Evolutionary conservation across 2,888 invertebrate genomes (phyloP), one percentile per base, ranked within the genome.

Genomic region (Spodoptera exigua): DNA sequence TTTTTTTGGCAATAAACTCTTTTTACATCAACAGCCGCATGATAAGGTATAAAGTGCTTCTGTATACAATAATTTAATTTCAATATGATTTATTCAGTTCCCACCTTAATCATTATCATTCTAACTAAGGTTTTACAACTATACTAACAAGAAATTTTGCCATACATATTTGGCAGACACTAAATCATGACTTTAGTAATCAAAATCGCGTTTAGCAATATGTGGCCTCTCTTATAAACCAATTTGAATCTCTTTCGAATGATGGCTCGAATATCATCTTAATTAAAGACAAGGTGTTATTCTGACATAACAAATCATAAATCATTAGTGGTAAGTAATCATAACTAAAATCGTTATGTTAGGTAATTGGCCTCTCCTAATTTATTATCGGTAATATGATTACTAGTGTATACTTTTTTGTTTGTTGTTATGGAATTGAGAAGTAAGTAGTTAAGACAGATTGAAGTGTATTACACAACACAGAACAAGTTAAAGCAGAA

Each of bases 261-360:
- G 14, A n/a, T 16, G n/a, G 21, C 36, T 34, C 44, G 37, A 69
- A 27, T 9, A 69, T 56, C 44, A 62, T 65, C 43, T n/a, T 51
- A 21, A 57, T 70, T 51, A 61, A 53, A 70, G 12, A 36, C 47
- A 53, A 45, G 49, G 16, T 40, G 36, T 61, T 39, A 40, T 61
- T 64, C 40, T 54, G 53, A 73, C 53, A 68, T 34, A 55, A 59
- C 55, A 34, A 37, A 35, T 49, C 53, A 27, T 70, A 59, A 70
- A 70, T 70, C 55, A 67, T 41, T 37, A 21, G 41, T 40, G 58
- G 39, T 66, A 61, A 62, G 55, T 46, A 61, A 52, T 70, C 70
- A 56, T 53, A 59, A 67, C 49, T 27, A 36, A 49, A 63, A 59
- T 70, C 45, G 56, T 69, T 69, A 49, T 55, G 21, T 53, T 62